Conservation (phyloP, 2,888 invertebrate species). For the Choreutis nemorana region DNA sequence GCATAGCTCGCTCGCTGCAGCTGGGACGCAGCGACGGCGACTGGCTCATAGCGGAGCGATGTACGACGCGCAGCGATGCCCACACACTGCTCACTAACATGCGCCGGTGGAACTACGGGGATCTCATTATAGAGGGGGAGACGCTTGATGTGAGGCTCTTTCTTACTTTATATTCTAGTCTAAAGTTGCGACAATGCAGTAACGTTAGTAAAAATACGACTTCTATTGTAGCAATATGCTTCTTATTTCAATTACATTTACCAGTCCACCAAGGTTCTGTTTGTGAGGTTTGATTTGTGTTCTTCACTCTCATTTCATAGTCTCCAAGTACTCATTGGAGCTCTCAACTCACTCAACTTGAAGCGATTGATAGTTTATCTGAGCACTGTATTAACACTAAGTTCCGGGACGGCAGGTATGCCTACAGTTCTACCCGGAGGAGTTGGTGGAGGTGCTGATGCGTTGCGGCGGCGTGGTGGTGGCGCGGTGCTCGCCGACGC, state of each 20-base stretch:
- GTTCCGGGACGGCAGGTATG: constrained; percentile 51
- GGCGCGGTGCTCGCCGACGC: constrained; percentile 90
- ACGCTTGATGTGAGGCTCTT: constrained; percentile 37
- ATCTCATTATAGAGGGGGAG: constrained; percentile 55
- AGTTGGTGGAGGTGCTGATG: constrained; percentile 76
- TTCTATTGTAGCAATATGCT: too few relatives aligned
- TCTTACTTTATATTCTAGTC: neutral
- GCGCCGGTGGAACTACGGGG: constrained; percentile 18
- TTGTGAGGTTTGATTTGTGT: neutral
- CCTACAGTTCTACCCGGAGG: constrained; percentile 73
- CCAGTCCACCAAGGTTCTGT: neutral
- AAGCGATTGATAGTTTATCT: neutral
- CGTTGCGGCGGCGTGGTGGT: constrained; percentile 84
- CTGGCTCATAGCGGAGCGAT: constrained; percentile 23
- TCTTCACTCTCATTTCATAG: too few relatives aligned
- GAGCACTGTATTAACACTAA: neutral
- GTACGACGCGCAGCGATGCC: constrained; percentile 29
- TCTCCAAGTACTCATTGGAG: too few relatives aligned
- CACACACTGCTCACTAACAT: constrained; percentile 30
- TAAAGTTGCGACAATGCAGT: too few relatives aligned
- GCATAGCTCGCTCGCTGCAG: constrained; percentile 97
- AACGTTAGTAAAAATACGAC: too few relatives aligned
- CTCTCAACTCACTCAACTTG: too few relatives aligned
- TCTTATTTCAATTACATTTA: neutral
- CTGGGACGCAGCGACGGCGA: constrained; percentile 56